These are phyloP conservation scores for Brachypterus glaber DNA, from an alignment of 2,888 invertebrate species.

Conservation along the genomic window DNA sequence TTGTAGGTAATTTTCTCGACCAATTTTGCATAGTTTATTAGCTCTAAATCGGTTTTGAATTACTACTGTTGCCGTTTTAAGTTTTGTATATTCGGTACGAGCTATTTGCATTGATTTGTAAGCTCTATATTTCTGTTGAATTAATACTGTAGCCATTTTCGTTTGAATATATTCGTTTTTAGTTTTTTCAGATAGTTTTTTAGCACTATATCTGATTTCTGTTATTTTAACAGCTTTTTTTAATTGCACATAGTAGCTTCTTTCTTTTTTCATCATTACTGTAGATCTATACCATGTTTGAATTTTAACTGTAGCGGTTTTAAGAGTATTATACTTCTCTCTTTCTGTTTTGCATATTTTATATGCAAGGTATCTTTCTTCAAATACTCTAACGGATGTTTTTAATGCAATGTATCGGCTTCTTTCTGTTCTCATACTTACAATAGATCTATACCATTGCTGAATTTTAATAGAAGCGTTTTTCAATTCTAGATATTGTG, in stretches of 20 bases:
- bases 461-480: constrained; percentile 42
- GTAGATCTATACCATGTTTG: too few species aligned
- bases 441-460: constrained; percentile 28
- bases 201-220: constrained; percentile 44
- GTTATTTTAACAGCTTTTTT: constrained; percentile 25
- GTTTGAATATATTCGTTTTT: constrained; percentile 11
- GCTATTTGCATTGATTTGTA: constrained; percentile 28
- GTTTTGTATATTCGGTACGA: constrained; percentile 29
- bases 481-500: constrained; percentile 37
- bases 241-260: neutral
- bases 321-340: too few species aligned
- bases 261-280: constrained; percentile 19
- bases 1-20: constrained; percentile 29
- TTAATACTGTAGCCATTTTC: constrained; percentile 22
- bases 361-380: too few species aligned
- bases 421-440: too few species aligned
- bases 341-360: too few species aligned
- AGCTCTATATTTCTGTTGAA: constrained; percentile 39
- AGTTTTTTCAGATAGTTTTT: constrained; percentile 31
- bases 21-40: constrained; percentile 32
- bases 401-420: too few species aligned
- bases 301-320: too few species aligned
- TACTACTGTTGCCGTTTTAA: constrained; percentile 33
- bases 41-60: constrained; percentile 44
- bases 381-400: too few species aligned